phyloP scores from a whole-genome alignment of 1,140 invertebrate species.

The Drosophila nikananu region DNA sequence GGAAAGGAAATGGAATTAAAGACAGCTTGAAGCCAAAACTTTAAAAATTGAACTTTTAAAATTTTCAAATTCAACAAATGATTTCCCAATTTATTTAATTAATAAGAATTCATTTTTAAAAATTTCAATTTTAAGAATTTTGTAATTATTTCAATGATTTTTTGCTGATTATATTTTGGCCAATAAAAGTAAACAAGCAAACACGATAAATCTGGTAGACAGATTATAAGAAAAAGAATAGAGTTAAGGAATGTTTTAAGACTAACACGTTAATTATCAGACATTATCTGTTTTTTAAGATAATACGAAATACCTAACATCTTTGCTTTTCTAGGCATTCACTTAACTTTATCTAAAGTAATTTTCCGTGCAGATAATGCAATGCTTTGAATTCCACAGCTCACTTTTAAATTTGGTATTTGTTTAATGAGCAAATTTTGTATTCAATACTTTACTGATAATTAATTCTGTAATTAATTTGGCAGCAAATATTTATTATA shows the following conservation, averaged over 20 bases:
- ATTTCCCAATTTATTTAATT: neutral
- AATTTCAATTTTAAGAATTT: neutral
- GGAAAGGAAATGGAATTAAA: too few species aligned
- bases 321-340: neutral
- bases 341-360: neutral
- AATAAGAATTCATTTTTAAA: too few species aligned
- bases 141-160: neutral
- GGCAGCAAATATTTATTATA: too few species aligned
- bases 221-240: neutral
- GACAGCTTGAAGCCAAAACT: too few species aligned
- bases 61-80: neutral
- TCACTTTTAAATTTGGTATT: neutral
- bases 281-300: conserved; percentile 1
- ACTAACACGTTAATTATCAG: neutral
- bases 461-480: neutral
- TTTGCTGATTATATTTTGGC: neutral
- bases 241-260: neutral
- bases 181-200: neutral
- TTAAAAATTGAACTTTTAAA: neutral
- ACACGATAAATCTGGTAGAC: too few species aligned
- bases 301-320: neutral
- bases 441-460: neutral
- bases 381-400: too few species aligned
- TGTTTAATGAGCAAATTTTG: neutral
- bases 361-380: neutral